Evolutionary conservation across 2,113 vertebrate genomes (phyloP), one percentile per base, ranked within the genome.

Genomic region (Antennarius striatus): DNA sequence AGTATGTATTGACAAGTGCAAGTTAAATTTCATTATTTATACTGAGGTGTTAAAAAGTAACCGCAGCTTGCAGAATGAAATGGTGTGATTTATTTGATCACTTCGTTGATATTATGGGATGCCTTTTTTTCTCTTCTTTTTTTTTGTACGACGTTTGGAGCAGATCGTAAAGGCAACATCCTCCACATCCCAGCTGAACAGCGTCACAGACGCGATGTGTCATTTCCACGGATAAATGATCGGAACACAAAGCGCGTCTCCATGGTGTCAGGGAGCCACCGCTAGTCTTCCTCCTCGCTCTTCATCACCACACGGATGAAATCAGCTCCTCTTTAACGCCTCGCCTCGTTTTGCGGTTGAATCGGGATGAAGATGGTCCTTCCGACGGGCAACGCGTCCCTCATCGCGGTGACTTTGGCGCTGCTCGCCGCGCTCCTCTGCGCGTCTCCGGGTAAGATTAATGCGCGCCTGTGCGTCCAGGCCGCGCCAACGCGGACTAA

Each of bases 371-470:
- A 22, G 22, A 22, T 22, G 22, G 22, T 22, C 22, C 22, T 16
- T 71, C 51, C 71, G 5, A 17, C 68, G 57, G 83, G 76, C 47
- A 88, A 81, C 73, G 84, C 85, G 88, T 84, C 89, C 29, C 76
- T 85, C 10, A 8, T 74, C 65, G 82, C 63, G 67, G 29, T 86
- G 83, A 79, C 80, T 84, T 30, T 87, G 82, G 76, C 81, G 78
- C 32, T 89, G 73, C 64, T 93, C 45, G 43, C 73, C 69, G 6
- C 89, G 62, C 68, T 91, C 80, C 82, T 36, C 32, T 36, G 81
- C 80, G 55, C 83, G 92, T 93, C 32, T 36, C 32, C 4, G 32
- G 32, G 32, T 36, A 89, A 92, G 92, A 85, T 75, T 43, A 22
- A 22, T 22, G 22, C 22, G 22, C 22, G 22, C 22, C 48, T 0